Evolutionary conservation across 2,888 invertebrate genomes (phyloP).

Genomic region (Idaea aversata): DNA sequence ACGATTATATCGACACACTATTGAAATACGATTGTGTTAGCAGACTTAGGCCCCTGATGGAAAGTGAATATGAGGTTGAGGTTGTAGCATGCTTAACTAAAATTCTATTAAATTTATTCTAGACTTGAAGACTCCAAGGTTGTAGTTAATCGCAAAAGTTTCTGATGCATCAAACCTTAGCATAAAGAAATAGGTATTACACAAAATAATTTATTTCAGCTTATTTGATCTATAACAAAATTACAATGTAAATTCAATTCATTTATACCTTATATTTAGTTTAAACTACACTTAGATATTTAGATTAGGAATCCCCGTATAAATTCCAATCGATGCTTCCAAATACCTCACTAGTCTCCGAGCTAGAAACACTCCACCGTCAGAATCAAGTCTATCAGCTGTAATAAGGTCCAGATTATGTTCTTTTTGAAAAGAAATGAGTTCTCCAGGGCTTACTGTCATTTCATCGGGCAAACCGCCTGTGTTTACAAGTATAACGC

Average conservation of each 20-base stretch:
- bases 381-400: conserved; percentile 54
- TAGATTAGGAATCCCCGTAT: conserved; percentile 70
- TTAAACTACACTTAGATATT: conserved; percentile 44
- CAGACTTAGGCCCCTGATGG: too few species aligned
- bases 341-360: conserved; percentile 60
- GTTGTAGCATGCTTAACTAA: too few species aligned
- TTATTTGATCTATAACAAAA: background rate
- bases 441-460: conserved; percentile 59
- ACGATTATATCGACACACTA: too few species aligned
- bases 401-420: conserved; percentile 60
- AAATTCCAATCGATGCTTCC: conserved; percentile 64
- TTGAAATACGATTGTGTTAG: too few species aligned
- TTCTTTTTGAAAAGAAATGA: conserved; percentile 57
- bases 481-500: conserved; percentile 67
- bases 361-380: conserved; percentile 55
- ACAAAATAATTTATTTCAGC: background rate
- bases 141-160: too few species aligned
- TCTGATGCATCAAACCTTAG: too few species aligned
- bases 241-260: background rate
- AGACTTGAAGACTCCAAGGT: too few species aligned
- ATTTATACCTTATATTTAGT: conserved; percentile 6
- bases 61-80: too few species aligned
- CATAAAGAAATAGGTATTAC: background rate
- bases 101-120: too few species aligned
- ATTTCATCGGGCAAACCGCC: conserved; percentile 63